A percentile compares a stretch with the other conserved stretches of the same genome.
Evolutionary conservation across 1,140 invertebrate species (phyloP).

Genomic region (Heliconius nattereri): DNA sequence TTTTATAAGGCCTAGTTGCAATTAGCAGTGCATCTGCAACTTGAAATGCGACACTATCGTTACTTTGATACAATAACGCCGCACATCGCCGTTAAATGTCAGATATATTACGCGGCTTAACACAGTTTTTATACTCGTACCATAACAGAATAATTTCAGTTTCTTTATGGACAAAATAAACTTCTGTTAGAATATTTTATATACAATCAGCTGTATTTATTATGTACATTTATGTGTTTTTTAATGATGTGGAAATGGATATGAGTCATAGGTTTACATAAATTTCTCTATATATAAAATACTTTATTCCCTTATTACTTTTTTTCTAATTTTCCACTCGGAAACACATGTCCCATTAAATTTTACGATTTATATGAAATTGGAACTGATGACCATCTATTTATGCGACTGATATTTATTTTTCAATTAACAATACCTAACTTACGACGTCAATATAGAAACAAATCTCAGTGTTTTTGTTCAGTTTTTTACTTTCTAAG

Average conservation of each 20-base stretch:
- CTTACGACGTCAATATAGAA: no score
- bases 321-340: not conserved
- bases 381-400: not conserved
- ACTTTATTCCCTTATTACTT: not conserved
- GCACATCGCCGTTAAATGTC: not conserved
- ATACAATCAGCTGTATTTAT: not conserved
- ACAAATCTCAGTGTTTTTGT: no score
- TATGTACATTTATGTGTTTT: not conserved
- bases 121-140: not conserved
- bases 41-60: slow-evolving; percentile 21
- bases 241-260: not conserved
- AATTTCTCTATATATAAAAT: not conserved
- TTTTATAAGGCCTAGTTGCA: slow-evolving; percentile 13
- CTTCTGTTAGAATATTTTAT: not conserved
- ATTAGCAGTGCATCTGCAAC: slow-evolving; percentile 31
- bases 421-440: no score
- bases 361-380: not conserved
- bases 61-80: slow-evolving; percentile 25
- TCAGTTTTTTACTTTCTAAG: no score
- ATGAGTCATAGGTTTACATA: not conserved
- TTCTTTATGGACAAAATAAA: not conserved
- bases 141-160: not conserved
- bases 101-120: not conserved
- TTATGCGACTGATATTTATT: no score
- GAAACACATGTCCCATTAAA: not conserved